Conservation (phyloP, 2,888 invertebrate genomes). For the Clistopyga incitator region DNA sequence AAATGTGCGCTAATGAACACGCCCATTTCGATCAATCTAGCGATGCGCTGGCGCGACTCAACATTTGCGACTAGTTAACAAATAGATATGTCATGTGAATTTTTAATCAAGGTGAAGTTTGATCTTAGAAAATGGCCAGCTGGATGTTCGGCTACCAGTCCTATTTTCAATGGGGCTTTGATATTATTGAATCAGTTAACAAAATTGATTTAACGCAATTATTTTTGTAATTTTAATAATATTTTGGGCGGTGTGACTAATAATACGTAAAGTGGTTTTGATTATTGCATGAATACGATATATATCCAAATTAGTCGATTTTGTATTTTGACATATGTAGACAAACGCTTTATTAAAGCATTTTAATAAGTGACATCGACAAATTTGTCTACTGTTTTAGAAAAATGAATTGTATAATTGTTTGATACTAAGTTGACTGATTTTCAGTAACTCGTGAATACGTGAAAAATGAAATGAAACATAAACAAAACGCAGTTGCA, state of each 20-base stretch:
- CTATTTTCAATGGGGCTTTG: background rate
- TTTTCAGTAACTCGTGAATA: background rate
- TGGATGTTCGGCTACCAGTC: background rate
- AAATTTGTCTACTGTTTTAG: background rate
- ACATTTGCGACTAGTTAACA: background rate
- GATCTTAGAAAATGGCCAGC: background rate
- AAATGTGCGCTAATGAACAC: constrained; percentile 45
- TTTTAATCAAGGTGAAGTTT: background rate
- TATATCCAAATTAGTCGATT: no score
- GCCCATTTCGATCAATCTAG: constrained; percentile 36
- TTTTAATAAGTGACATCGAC: background rate
- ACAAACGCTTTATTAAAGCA: no score
- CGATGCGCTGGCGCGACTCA: background rate
- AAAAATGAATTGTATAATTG: background rate
- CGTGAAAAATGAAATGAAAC: no score
- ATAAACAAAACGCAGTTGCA: background rate
- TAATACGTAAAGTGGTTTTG: no score
- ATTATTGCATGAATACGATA: no score
- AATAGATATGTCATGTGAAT: background rate
- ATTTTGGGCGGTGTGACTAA: background rate
- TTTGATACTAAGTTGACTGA: background rate
- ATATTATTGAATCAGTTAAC: background rate
- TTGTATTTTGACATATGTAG: no score
- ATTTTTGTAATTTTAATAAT: background rate
- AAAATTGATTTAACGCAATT: background rate